Evolutionary conservation across 2,113 vertebrate genomes (phyloP).

Genomic region (Tympanuchus pallidicinctus): DNA sequence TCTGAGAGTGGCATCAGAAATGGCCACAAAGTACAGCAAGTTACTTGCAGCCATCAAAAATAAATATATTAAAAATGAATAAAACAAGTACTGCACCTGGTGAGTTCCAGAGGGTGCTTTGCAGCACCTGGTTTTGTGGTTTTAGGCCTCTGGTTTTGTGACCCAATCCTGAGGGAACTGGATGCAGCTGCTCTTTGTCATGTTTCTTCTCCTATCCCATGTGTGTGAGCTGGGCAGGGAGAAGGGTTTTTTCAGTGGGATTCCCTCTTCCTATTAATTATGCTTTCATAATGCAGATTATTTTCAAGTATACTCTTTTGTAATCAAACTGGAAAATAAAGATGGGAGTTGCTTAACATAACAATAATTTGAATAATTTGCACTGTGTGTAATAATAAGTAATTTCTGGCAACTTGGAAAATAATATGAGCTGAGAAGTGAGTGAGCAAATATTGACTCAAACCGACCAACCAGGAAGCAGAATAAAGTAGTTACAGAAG

Average conservation of each 20-base stretch:
- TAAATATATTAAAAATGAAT: background rate
- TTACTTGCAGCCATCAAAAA: background rate
- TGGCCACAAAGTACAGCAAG: accelerated
- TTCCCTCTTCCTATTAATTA: no score
- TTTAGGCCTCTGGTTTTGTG: background rate
- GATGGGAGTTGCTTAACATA: background rate
- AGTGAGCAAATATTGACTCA: background rate
- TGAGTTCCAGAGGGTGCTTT: background rate
- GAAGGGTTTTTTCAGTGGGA: background rate
- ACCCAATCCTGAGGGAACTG: accelerated
- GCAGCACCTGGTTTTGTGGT: no score
- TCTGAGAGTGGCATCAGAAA: background rate
- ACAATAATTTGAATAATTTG: background rate
- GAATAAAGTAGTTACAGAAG: accelerated
- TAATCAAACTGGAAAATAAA: background rate
- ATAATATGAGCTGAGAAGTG: background rate
- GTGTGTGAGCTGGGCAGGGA: background rate
- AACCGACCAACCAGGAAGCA: accelerated
- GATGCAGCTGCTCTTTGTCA: background rate
- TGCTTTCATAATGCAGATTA: background rate
- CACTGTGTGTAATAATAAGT: background rate
- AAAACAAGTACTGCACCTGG: background rate
- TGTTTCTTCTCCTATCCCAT: accelerated
- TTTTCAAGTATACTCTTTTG: background rate
- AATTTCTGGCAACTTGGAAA: background rate